These are phyloP conservation scores for Trisateles emortualis DNA, from an alignment of 2,888 invertebrate genomes.

Conservation along the genomic window DNA sequence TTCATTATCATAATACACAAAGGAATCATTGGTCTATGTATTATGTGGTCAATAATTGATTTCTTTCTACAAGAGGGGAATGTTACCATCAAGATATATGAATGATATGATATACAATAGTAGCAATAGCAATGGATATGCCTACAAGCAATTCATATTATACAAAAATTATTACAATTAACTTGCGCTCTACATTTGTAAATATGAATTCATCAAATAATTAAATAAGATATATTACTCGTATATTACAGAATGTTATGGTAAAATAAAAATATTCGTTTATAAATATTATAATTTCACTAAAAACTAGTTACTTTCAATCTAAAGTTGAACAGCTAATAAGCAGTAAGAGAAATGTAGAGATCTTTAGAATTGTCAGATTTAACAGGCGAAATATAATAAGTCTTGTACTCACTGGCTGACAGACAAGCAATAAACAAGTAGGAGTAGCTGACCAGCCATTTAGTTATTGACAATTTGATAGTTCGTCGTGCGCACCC, in stretches of 20 bases:
- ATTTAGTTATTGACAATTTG: not conserved
- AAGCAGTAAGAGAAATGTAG: conserved; percentile 55
- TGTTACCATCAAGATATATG: conserved; percentile 50
- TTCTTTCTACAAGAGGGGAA: conserved; percentile 49
- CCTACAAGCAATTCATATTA: conserved; percentile 67
- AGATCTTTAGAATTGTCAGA: conserved; percentile 60
- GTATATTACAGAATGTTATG: conserved; percentile 72
- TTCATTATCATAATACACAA: conserved; percentile 32
- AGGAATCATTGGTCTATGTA: conserved; percentile 24
- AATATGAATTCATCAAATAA: conserved; percentile 75
- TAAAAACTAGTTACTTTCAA: conserved; percentile 61
- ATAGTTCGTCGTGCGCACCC: no score
- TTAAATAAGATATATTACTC: conserved; percentile 78
- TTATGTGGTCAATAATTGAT: conserved; percentile 25
- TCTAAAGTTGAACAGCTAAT: conserved; percentile 58
- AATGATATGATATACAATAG: conserved; percentile 56
- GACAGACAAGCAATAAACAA: conserved; percentile 19
- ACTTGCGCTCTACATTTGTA: conserved; percentile 64
- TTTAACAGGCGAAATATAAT: conserved; percentile 42
- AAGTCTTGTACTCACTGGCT: conserved; percentile 49
- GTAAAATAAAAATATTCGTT: conserved; percentile 70
- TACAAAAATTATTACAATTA: conserved; percentile 63
- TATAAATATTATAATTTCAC: conserved; percentile 74
- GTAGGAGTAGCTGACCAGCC: conserved; percentile 24
- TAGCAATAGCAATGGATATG: conserved; percentile 62